phyloP scores from a whole-genome alignment of 2,113 vertebrate species.

The Pelobates fuscus region DNA sequence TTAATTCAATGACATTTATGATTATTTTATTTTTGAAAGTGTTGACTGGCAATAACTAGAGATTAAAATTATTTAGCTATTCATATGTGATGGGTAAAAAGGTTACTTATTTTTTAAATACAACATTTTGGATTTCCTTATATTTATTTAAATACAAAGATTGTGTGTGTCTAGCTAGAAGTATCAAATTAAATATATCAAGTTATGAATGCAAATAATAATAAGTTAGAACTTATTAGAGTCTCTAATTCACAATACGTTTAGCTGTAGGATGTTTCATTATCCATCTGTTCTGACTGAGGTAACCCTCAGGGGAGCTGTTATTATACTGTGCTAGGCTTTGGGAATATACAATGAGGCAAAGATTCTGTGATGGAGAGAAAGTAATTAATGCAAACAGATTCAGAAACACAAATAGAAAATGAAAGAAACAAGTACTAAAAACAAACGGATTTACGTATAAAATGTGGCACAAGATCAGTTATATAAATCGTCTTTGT shows the following conservation, averaged over 20 bases:
- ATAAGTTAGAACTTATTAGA: conserved; percentile 6
- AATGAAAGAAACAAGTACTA: background rate
- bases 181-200: background rate
- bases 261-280: conserved; percentile 18
- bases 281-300: conserved; percentile 25
- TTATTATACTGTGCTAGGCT: conserved; percentile 3
- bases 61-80: background rate
- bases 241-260: conserved; percentile 11
- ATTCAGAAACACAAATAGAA: background rate
- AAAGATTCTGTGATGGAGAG: background rate
- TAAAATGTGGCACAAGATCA: no score
- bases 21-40: no score
- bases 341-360: conserved; percentile 9
- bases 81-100: no score
- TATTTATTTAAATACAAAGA: no score
- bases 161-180: background rate
- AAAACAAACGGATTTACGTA: background rate
- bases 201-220: background rate
- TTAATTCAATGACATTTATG: no score
- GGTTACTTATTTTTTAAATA: background rate
- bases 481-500: no score
- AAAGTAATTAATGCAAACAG: background rate
- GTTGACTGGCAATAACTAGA: no score
- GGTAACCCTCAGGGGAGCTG: conserved; percentile 8
- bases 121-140: background rate